A percentile compares a stretch with the other conserved stretches of the same genome.
Evolutionary conservation across 1,140 invertebrate genomes (phyloP).

Genomic region (Lepidurus arcticus): DNA sequence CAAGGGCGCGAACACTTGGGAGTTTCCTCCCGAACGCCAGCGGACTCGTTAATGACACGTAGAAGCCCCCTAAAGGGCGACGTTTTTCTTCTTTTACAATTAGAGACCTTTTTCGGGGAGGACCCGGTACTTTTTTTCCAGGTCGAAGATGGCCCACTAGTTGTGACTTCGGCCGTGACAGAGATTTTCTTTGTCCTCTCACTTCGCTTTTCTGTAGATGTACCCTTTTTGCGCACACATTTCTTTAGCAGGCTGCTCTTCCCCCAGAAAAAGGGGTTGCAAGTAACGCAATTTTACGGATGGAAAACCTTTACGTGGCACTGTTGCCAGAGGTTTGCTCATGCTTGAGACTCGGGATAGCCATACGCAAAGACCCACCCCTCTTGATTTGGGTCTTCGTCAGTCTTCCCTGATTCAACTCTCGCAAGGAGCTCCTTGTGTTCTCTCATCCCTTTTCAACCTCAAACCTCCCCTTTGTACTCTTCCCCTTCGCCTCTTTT

Average conservation of each 20-base stretch:
- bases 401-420: background rate
- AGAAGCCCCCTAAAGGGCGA: background rate
- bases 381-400: slow-evolving; percentile 12
- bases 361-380: background rate
- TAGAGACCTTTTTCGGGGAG: background rate
- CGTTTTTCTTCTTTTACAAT: background rate
- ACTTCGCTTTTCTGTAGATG: background rate
- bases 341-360: background rate
- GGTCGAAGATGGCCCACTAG: background rate
- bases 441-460: background rate
- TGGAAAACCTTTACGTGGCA: slow-evolving; percentile 3
- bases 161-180: background rate
- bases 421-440: background rate
- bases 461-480: background rate
- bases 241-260: background rate
- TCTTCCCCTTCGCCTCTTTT: background rate
- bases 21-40: background rate
- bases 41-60: background rate
- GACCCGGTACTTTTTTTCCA: too few relatives aligned
- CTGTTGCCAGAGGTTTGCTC: background rate
- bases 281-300: slow-evolving; percentile 11
- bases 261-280: background rate
- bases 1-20: slow-evolving; percentile 3
- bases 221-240: background rate
- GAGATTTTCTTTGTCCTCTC: background rate